These are phyloP conservation scores for Lacanobia wlatinum DNA, from an alignment of 2,888 invertebrate genomes.

Conservation along the genomic window DNA sequence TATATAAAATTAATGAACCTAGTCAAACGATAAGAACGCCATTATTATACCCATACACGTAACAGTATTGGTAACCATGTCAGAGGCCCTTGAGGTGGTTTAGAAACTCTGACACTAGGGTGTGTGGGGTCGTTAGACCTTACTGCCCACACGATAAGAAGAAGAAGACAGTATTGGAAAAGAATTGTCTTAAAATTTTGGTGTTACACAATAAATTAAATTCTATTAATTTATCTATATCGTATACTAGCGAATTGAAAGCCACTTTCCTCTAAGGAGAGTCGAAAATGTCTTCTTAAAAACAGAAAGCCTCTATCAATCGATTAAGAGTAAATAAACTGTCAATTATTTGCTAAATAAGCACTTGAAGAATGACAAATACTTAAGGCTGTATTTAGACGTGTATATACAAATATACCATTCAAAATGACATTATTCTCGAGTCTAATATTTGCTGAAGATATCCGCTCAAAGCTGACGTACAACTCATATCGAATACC, in stretches of 20 bases:
- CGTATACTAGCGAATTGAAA: no score
- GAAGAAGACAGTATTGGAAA: no score
- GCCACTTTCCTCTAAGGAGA: not conserved
- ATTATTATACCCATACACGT: not conserved
- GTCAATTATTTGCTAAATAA: constrained; percentile 23
- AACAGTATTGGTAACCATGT: no score
- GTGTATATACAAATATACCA: constrained; percentile 34
- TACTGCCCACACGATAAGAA: no score
- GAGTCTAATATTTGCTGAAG: constrained; percentile 34
- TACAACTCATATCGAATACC: constrained; percentile 33
- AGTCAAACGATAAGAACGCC: not conserved
- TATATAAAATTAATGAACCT: not conserved
- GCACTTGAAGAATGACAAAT: constrained; percentile 32
- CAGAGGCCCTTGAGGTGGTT: no score
- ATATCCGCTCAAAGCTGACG: constrained; percentile 9
- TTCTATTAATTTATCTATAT: no score
- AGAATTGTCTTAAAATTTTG: not conserved
- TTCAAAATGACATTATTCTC: constrained; percentile 24
- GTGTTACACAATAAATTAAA: not conserved
- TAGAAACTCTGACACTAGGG: no score
- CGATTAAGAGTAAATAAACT: not conserved
- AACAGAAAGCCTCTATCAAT: not conserved
- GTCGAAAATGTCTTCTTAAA: not conserved
- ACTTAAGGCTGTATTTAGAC: constrained; percentile 29
- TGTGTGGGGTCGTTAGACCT: no score